Base-by-base conservation (phyloP, 2,113 vertebrate species). In the Xenopus laevis region DNA sequence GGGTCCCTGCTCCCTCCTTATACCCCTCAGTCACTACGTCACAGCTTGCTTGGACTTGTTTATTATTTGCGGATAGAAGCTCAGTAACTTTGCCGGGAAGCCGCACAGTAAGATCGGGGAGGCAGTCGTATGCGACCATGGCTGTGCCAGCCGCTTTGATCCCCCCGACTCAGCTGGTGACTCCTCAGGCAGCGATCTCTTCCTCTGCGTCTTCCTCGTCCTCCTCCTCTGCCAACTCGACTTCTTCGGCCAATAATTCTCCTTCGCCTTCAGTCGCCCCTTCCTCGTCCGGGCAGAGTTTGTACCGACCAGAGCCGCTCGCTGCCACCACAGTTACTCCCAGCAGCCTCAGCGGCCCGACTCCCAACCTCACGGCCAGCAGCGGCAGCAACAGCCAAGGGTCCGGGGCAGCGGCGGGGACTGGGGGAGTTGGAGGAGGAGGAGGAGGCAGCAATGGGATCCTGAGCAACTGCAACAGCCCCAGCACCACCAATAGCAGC, bases 141-240 rank as follows among this genome's bases (percentile, higher is more conserved):
- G 96, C 96, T 86, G 93, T 94, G 82, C 95, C 95, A 93, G 95
- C 95, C 91, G 94, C 96, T 89, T 87, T 98, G 86, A 93, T 97
- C 88, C 94, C 94, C 81, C 91, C 93, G 78, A 89, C 91, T 85
- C 89, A 92, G 83, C 92, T 95, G 86, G 92, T 92, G 72, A 92
- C 91, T 80, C 92, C 91, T 80, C 93, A 91, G 79, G 91, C 93
- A 87, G 93, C 94, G 82, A 88, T 94, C 84, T 91, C 92, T 87
- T 90, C 92, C 72, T 92, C 91, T 68, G 83, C 88, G 59, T 79
- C 87, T 75, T 92, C 93, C 60, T 89, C 90, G 82, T 83, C 86
- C 78, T 86, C 86, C 78, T 86, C 86, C 79, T 87, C 84, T 83
- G 84, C 84, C 84, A 91, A 88, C 69, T 82, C 79, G 73, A 88